Conservation (phyloP, 1,140 invertebrate genomes). For the Drosophila repleta region DNA sequence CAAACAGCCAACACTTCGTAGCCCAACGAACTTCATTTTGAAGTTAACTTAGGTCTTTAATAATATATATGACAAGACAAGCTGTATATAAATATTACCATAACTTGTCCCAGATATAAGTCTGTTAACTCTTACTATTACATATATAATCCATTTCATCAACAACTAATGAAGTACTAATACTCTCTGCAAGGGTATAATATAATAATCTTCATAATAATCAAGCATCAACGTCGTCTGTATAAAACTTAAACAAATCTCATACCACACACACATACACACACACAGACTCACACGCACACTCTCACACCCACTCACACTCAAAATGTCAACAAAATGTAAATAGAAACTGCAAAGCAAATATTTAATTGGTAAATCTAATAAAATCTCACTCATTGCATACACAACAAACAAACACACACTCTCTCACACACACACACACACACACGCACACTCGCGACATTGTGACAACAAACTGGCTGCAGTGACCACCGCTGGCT, state of each 20-base stretch:
- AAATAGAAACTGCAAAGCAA: constrained; percentile 59
- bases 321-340: constrained; percentile 39
- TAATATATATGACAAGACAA: no score
- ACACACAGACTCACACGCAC: constrained; percentile 6
- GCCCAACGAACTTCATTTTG: no score
- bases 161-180: not conserved
- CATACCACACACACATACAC: constrained; percentile 10
- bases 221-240: constrained; percentile 8
- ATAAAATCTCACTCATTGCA: constrained; percentile 77
- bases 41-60: no score
- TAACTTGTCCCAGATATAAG: not conserved
- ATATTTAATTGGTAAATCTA: constrained; percentile 74
- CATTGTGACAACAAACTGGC: constrained; percentile 20
- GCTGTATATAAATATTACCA: no score
- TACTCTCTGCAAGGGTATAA: not conserved
- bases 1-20: no score
- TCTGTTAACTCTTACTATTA: no score
- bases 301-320: constrained; percentile 18
- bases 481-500: constrained; percentile 52
- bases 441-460: constrained; percentile 19
- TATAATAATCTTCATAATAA: constrained; percentile 1
- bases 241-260: not conserved
- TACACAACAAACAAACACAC: constrained; percentile 56
- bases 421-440: constrained; percentile 20
- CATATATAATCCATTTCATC: no score